These are phyloP conservation scores for Lordiphosa stackelbergi DNA, from an alignment of 1,140 invertebrate genomes.

Conservation along the genomic window DNA sequence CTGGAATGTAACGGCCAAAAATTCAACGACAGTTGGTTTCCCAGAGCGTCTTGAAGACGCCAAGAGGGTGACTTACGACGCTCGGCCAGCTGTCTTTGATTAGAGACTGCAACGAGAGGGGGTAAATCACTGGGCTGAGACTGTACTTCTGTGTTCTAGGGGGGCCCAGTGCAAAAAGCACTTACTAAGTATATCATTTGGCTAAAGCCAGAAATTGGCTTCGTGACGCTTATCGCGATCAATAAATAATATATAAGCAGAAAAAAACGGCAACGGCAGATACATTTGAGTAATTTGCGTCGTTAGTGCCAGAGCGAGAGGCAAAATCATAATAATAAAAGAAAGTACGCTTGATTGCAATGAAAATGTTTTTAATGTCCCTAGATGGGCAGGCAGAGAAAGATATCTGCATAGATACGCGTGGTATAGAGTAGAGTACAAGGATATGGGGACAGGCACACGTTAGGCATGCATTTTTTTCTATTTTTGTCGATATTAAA, in stretches of 20 bases:
- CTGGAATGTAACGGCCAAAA: conserved; percentile 46
- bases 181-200: conserved; percentile 61
- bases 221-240: conserved; percentile 74
- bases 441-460: conserved; percentile 26
- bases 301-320: conserved; percentile 69
- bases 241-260: conserved; percentile 73
- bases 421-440: conserved; percentile 11
- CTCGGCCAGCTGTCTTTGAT: conserved; percentile 50
- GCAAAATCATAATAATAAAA: conserved; percentile 74
- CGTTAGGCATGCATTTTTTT: conserved; percentile 44
- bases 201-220: conserved; percentile 68
- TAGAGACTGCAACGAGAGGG: conserved; percentile 49
- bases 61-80: conserved; percentile 52
- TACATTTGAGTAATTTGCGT: conserved; percentile 76
- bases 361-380: conserved; percentile 73
- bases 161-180: conserved; percentile 46
- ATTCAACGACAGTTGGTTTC: conserved; percentile 63
- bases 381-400: conserved; percentile 45
- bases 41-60: conserved; percentile 73
- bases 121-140: conserved; percentile 49
- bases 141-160: conserved; percentile 27
- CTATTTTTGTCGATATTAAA: conserved; percentile 56
- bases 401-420: conserved; percentile 71
- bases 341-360: conserved; percentile 76
- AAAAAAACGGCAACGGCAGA: conserved; percentile 68